Evolutionary conservation across 2,888 invertebrate genomes (phyloP).

Genomic region (Ryuthela nishihirai): DNA sequence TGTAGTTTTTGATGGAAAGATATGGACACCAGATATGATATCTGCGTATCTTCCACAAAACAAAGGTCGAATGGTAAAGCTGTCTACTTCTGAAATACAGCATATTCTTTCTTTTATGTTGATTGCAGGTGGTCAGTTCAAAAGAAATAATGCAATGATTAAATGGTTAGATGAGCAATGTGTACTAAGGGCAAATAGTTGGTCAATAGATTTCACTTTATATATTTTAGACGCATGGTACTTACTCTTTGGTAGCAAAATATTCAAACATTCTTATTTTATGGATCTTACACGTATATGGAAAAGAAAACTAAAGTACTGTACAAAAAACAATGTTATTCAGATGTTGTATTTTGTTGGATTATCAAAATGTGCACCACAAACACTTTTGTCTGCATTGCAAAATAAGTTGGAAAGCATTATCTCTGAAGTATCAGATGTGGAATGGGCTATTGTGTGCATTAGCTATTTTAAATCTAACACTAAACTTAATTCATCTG

Average conservation of each 20-base stretch:
- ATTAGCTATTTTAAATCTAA: conserved; percentile 26
- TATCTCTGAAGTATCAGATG: conserved; percentile 7
- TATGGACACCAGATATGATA: too few species aligned
- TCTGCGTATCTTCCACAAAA: too few species aligned
- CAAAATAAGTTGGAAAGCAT: conserved; percentile 12
- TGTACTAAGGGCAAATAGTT: conserved; percentile 20
- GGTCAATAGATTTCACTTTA: conserved; percentile 21
- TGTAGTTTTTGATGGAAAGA: too few species aligned
- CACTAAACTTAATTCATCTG: conserved; percentile 8
- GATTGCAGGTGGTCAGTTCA: conserved; percentile 7
- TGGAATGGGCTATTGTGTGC: conserved; percentile 22
- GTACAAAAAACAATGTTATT: conserved; percentile 20
- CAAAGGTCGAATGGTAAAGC: conserved; percentile 25
- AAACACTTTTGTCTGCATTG: conserved; percentile 16
- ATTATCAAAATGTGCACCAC: conserved; percentile 13
- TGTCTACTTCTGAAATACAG: conserved; percentile 14
- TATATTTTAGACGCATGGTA: conserved; percentile 31
- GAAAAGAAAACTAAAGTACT: conserved; percentile 13
- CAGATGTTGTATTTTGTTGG: conserved; percentile 28
- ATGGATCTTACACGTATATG: conserved; percentile 10
- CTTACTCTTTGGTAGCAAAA: conserved; percentile 16
- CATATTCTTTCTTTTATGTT: conserved; percentile 16
- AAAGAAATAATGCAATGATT: conserved; percentile 4
- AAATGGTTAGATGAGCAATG: conserved; percentile 31
- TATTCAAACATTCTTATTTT: conserved; percentile 15